phyloP scores from a whole-genome alignment of 2,888 invertebrate species.

The Eretmocerus hayati region DNA sequence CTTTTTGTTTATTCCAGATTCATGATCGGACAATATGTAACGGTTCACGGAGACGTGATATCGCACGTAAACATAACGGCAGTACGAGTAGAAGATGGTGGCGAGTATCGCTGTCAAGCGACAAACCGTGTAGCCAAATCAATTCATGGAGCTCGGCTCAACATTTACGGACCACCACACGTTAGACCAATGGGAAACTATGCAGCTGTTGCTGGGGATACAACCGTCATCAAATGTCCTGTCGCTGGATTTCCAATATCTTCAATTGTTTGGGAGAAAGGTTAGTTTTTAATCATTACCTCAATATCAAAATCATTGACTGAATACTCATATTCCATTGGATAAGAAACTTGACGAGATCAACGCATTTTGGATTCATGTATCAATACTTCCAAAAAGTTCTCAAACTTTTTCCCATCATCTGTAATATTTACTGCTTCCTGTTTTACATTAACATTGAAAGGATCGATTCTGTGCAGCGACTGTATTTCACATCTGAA shows the following conservation, averaged over 20 bases:
- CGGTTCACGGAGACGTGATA: constrained; percentile 85
- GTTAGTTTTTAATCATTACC: too few relatives aligned
- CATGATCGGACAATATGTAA: constrained; percentile 86
- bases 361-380: too few relatives aligned
- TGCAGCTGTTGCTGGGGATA: constrained; percentile 77
- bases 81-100: constrained; percentile 83
- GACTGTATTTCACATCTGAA: too few relatives aligned
- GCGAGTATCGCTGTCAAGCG: constrained; percentile 80
- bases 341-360: too few relatives aligned
- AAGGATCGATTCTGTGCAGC: too few relatives aligned
- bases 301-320: too few relatives aligned
- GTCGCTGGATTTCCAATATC: constrained; percentile 86
- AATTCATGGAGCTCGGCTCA: constrained; percentile 76
- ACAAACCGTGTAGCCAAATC: constrained; percentile 75
- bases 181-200: constrained; percentile 84
- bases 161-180: constrained; percentile 80
- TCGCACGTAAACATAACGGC: constrained; percentile 86
- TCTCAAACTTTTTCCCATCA: too few relatives aligned
- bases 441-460: too few relatives aligned
- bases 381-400: too few relatives aligned
- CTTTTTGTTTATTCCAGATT: constrained; percentile 52
- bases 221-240: constrained; percentile 80
- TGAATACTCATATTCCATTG: too few relatives aligned
- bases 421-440: too few relatives aligned
- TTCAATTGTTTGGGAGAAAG: constrained; percentile 83